Percentiles rank a stretch among this genome's conserved stretches.
These are phyloP conservation scores for Deilephila elpenor DNA, from an alignment of 2,888 invertebrate genomes.

Conservation along the genomic window DNA sequence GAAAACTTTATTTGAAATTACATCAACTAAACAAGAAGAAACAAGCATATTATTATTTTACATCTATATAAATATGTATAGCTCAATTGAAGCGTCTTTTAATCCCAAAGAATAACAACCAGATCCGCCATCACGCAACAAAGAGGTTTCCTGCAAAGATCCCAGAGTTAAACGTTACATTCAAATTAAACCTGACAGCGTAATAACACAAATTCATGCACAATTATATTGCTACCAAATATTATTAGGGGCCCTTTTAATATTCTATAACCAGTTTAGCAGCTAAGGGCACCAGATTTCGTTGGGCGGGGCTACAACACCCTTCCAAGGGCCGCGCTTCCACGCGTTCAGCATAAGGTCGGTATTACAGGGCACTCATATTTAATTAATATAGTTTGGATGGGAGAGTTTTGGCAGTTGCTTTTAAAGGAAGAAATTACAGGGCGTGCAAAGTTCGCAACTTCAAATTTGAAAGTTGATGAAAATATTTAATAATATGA, in stretches of 20 bases:
- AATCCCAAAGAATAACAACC: not conserved
- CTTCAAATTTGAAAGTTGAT: constrained; percentile 16
- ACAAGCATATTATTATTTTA: too few species aligned
- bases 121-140: not conserved
- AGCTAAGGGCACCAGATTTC: constrained; percentile 50
- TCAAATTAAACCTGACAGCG: constrained; percentile 78
- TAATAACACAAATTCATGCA: constrained; percentile 79
- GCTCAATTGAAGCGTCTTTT: not conserved
- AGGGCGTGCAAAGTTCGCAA: constrained; percentile 12
- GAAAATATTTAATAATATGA: constrained; percentile 9
- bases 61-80: not conserved
- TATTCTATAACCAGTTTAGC: constrained; percentile 74
- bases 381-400: constrained; percentile 76
- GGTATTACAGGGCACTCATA: constrained; percentile 81
- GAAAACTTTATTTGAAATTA: too few species aligned
- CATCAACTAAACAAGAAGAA: too few species aligned
- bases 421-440: constrained; percentile 22
- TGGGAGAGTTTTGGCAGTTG: constrained; percentile 57
- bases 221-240: constrained; percentile 71
- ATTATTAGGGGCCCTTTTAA: constrained; percentile 67
- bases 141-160: constrained; percentile 39
- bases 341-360: constrained; percentile 76
- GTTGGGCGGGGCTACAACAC: constrained; percentile 70
- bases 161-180: constrained; percentile 48
- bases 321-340: constrained; percentile 59